These are phyloP conservation scores for Dipodomys merriami DNA, from an alignment of 2,113 vertebrate genomes.

Conservation along the genomic window DNA sequence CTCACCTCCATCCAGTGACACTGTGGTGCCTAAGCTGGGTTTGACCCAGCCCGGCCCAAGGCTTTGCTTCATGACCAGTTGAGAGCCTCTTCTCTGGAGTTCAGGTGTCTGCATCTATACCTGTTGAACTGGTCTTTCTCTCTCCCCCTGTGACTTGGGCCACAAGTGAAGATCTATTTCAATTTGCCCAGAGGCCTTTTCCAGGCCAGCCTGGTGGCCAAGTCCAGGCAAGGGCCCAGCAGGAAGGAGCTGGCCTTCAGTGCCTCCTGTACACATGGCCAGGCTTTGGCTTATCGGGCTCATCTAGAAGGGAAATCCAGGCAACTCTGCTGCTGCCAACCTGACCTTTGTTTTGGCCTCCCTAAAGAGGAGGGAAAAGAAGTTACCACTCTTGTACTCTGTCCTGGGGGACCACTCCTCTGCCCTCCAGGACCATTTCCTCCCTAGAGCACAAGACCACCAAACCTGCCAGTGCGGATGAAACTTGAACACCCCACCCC, in stretches of 20 bases:
- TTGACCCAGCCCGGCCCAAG: not conserved
- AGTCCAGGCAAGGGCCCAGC: slow-evolving; percentile 32
- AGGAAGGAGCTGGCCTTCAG: not conserved
- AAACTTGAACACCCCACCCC: not conserved
- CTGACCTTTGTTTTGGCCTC: not conserved
- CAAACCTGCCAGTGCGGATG: not conserved
- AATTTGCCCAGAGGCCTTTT: slow-evolving; percentile 13
- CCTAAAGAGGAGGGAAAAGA: not conserved
- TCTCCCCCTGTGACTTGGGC: not conserved
- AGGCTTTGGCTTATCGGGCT: slow-evolving; percentile 58
- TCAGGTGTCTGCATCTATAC: not conserved
- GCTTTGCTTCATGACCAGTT: not conserved
- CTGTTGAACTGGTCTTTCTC: not conserved
- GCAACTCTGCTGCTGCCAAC: not conserved
- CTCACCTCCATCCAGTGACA: too few species aligned
- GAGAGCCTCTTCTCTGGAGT: not conserved
- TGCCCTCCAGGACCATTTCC: not conserved
- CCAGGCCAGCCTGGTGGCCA: not conserved
- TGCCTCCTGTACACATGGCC: not conserved
- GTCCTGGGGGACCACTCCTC: not conserved
- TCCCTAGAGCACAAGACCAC: not conserved
- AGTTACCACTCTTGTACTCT: not conserved
- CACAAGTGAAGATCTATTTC: not conserved
- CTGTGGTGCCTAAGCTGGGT: not conserved
- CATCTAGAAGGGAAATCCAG: slow-evolving; percentile 57